Evolutionary conservation across 92 coral and sea anemone genomes (phyloP).

Genomic region (Scolanthus callimorphus): DNA sequence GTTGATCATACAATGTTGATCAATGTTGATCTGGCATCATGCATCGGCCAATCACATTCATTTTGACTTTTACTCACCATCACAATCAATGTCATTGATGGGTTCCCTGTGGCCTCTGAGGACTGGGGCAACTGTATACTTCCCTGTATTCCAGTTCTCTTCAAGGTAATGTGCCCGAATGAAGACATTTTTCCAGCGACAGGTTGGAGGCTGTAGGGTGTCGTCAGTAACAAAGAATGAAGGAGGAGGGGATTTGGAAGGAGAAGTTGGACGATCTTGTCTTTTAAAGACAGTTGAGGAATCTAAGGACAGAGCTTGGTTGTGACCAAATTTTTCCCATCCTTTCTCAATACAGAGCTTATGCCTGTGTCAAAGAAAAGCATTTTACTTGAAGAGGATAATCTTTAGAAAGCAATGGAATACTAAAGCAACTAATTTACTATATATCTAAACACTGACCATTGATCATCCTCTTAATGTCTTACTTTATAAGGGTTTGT

Average conservation of each 20-base stretch:
- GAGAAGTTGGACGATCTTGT: constrained; percentile 12
- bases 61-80: constrained; percentile 27
- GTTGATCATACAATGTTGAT: no score
- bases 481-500: no score
- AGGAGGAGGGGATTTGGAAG: constrained; percentile 23
- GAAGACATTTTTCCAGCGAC: constrained; percentile 59
- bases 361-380: constrained; percentile 30
- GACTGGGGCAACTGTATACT: constrained; percentile 59
- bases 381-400: not conserved
- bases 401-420: no score
- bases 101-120: constrained; percentile 78
- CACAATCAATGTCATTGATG: constrained; percentile 46
- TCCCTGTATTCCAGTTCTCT: constrained; percentile 53
- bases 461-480: no score
- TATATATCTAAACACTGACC: no score
- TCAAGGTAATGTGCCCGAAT: constrained; percentile 43
- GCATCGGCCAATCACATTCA: no score
- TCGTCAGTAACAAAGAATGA: constrained; percentile 2
- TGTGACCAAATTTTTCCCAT: constrained; percentile 60
- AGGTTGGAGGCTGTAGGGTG: constrained; percentile 38
- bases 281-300: constrained; percentile 1
- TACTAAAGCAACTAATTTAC: no score
- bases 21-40: no score
- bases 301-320: constrained; percentile 29
- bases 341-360: constrained; percentile 47